Base-by-base conservation (phyloP, 2,113 vertebrate genomes). In the Malurus melanocephalus region DNA sequence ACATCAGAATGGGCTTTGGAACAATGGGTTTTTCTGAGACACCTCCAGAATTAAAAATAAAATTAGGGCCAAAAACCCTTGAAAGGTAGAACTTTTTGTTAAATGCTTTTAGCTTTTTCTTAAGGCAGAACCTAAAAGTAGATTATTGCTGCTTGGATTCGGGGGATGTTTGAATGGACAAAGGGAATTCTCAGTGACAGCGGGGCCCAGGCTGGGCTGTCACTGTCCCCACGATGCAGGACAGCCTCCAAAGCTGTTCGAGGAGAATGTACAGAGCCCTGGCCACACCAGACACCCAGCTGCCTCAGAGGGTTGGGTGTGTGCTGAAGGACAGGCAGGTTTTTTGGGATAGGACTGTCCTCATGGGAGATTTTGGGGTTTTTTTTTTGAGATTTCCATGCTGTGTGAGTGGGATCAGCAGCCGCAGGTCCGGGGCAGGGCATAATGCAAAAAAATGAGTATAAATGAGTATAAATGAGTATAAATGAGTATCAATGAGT, bases 21-120 rank as follows among this genome's bases (percentile, higher is more conserved):
- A 28, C 53, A 53, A 18, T 0, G 1, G 32, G 28, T 3, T 24
- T 68, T 68, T 38, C 75, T 0, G 10, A 46, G 69, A 60, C 2
- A 4, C 11, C n/a, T 43, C 65, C 20, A 8, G 16, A 9, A 9
- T 26, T 19, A 10, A 53, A 61, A 38, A 11, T 6, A 16, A 53
- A 61, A 38, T 38, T 6, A 16, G 45, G 67, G 21, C 28, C 38
- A 20, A 38, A 52, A 3, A 1, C 3, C 13, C 87, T 77, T 35
- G 21, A 27, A 28, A 0, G 12, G 13, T 3, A 2, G 22, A 38
- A n/a, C 11, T 26, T 3, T 6, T 19, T 28, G 38, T 73, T 42
- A 38, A 61, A 81, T 32, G 20, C 21, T 78, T 74, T 22, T 17
- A 42, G 27, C 61, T 81, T 45, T 17, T 56, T 77, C 38, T 0